Evolutionary conservation across 2,797 vertebrate genomes (phyloP).

Genomic region (Pipistrellus pygmaeus): DNA sequence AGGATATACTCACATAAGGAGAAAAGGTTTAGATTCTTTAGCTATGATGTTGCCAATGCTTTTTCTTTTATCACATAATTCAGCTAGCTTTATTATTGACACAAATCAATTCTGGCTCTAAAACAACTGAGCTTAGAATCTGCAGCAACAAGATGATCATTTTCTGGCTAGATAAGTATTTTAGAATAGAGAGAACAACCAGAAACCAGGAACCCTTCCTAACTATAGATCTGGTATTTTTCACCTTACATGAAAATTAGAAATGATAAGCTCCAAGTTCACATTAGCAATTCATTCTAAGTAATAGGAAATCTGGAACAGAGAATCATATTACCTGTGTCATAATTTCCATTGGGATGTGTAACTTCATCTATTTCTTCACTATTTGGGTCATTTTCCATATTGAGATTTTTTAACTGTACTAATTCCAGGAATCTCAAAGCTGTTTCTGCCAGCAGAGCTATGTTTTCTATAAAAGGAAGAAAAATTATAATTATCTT

Average conservation of each 20-base stretch:
- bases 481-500: not conserved
- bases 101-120: conserved; percentile 39
- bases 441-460: conserved; percentile 97
- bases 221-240: not conserved
- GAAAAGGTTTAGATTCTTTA: not conserved
- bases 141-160: not conserved
- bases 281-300: not conserved
- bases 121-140: not conserved
- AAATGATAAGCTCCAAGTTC: not conserved
- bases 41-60: not conserved
- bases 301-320: not conserved
- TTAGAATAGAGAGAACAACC: not conserved
- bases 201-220: not conserved
- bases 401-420: conserved; percentile 96
- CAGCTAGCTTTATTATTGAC: not conserved
- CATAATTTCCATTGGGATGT: conserved; percentile 96
- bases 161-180: not conserved
- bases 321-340: conserved; percentile 91
- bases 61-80: not conserved
- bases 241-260: not conserved
- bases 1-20: not conserved
- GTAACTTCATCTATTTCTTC: conserved; percentile 95
- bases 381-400: conserved; percentile 93
- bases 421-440: conserved; percentile 97
- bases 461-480: conserved; percentile 94